These are phyloP conservation scores for Trichonephila clavata DNA, from an alignment of 1,140 invertebrate species.

Conservation along the genomic window DNA sequence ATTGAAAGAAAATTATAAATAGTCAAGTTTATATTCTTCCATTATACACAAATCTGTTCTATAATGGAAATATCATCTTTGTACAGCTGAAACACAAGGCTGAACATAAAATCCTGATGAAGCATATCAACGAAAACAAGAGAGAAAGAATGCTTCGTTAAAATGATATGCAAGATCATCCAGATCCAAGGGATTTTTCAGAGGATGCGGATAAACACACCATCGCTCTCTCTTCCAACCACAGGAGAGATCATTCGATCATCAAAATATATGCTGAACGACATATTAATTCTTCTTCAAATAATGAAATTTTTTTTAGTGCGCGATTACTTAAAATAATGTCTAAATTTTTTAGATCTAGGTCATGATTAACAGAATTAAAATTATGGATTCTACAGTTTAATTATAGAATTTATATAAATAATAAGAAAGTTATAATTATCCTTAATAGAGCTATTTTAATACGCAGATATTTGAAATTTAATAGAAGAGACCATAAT, in stretches of 20 bases:
- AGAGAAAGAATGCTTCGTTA: slow-evolving; percentile 41
- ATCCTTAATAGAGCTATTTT: neutral
- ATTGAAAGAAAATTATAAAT: slow-evolving; percentile 24
- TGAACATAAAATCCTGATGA: neutral
- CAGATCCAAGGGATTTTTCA: slow-evolving; percentile 41
- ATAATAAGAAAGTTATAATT: neutral
- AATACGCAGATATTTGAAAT: neutral
- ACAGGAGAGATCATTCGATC: slow-evolving; percentile 47
- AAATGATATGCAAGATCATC: slow-evolving; percentile 68
- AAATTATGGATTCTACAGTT: neutral
- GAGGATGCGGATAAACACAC: slow-evolving; percentile 73
- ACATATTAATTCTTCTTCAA: neutral
- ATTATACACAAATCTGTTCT: neutral
- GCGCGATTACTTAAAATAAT: neutral
- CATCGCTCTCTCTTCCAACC: slow-evolving; percentile 66
- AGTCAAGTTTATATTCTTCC: slow-evolving; percentile 30
- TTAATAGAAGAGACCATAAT: too few relatives aligned
- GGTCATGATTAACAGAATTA: too few relatives aligned
- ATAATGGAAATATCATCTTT: neutral
- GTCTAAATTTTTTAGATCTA: neutral
- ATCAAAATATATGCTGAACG: slow-evolving; percentile 17
- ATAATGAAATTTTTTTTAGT: neutral
- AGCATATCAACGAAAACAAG: slow-evolving; percentile 50
- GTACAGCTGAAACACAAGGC: neutral
- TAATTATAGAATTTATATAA: neutral